Base-by-base conservation (phyloP, 2,888 invertebrate genomes). In the Himalopsyche tibetana region DNA sequence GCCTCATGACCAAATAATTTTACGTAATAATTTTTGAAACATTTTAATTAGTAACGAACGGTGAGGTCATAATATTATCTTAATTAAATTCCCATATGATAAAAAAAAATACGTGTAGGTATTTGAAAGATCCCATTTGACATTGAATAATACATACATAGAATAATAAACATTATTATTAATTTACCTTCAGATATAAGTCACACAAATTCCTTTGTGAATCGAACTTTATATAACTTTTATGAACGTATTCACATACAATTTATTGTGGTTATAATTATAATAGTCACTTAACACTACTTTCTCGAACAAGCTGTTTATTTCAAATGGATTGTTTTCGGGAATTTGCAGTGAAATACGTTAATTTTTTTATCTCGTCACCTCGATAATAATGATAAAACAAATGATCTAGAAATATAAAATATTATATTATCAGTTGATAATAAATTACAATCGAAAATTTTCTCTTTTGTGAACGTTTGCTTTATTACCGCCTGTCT, bases 201-300 rank as follows among this genome's bases (percentile, higher is more conserved):
- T 19, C 63, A n/a, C 63, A 63, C 4, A 63, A 63, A 63, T 63
- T 63, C 28, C 63, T 63, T n/a, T 63, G 63, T 63, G 19, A 63
- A 3, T 63, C 63, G 19, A 63, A 63, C 9, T 63, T 63, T n/a
- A 15, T 8, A 3, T 63, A 12, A 63, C 9, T 63, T 63, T 63
- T 63, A 63, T 19, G n/a, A n/a, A 63, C 63, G 19, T 11, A 15
- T 6, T 5, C 63, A 63, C 63, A 8, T 11, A n/a, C 19, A 56
- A 28, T 56, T 51, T 6, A 51, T 51, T 15, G 5, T 15, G 51
- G 28, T 63, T 15, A 6, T 9, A 19, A n/a, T 3, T 63, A 11
- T 9, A 19, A 19, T 15, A 9, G 19, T 63, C 19, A 63, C 63
- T 63, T 63, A 19, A 9, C 63, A 63, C 63, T 19, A 28, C 63